Base-by-base conservation (phyloP, 2,113 vertebrate genomes). In the Cyprinus carpio region DNA sequence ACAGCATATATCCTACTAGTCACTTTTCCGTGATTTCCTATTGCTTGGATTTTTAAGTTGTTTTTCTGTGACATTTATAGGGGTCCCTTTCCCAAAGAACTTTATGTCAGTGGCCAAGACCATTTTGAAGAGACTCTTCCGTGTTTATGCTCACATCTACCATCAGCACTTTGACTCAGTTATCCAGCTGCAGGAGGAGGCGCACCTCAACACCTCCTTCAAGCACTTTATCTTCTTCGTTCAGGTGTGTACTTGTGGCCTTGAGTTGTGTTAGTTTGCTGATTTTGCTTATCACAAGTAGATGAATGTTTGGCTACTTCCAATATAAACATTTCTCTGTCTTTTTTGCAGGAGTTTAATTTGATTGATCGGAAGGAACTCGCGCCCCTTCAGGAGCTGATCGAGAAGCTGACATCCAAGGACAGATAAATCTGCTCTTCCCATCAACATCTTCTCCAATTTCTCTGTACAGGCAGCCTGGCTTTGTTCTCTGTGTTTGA, bases 141-240 rank as follows among this genome's bases (percentile, higher is more conserved):
- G 96, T 0, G 96, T 96, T 51, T 96, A 96, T 0, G 96, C 96
- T 87, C 96, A 96, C 89, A 96, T 96, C 89, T 96, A 96, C 91
- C 96, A 96, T 89, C 96, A 96, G 94, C 96, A 96, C 94, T 96
- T 96, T 40, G 96, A 96, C 31, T 95, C 96, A 0, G 96, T 96
- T 86, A 96, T 96, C 93, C 92, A 95, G 92, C 94, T 96, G 87
- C 95, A 96, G 87, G 96, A 96, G 89, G 96, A 96, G 90, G 96
- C 95, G 9, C 96, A 96, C 69, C 95, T 96, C 92, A 96, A 96
- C 93, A 96, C 96, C 87, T 96, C 96, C 84, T 96, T 96, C 92
- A 96, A 96, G 92, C 96, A 96, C 94, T 96, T 96, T 90, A 96
- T 96, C 88, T 96, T 96, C 91, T 96, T 96, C 0, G 96, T 96